Base-by-base conservation (phyloP, 2,888 invertebrate genomes). In the Sarcophaga variegata region DNA sequence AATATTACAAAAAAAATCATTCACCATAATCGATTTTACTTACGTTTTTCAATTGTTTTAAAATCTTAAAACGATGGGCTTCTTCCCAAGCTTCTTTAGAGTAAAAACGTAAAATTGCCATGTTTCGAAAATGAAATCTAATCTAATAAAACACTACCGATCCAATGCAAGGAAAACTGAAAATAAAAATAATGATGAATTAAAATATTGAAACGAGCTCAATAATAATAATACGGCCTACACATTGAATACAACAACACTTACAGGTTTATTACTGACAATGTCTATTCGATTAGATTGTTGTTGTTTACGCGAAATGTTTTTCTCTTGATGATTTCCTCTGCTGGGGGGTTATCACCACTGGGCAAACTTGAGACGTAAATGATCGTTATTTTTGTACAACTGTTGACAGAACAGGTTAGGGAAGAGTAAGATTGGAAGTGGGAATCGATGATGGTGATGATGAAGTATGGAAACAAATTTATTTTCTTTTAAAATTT, bases 21-120 rank as follows among this genome's bases (percentile, higher is more conserved):
- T n/a, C 8, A 62, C 4, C 10, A 10, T 20, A 20, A 62, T 1
- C 54, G 5, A 37, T 20, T 22, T 27, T 63, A 82, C 90, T 91
- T 54, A 94, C 93, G 47, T 89, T 81, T 90, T 94, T 94, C 85
- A 96, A 92, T 90, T 95, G 95, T 59, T 93, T 92, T 62, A 96
- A 92, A 85, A 95, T 94, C 91, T 95, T 95, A 82, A 93, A 93
- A 70, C 94, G 95, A 93, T 95, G 95, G 88, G 95, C 95, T 84
- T 93, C 93, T 91, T 90, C 89, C 83, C 88, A 90, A 17, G 90
- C 90, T 69, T 89, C 87, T 20, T 83, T 87, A 81, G 91, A 90
- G 54, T 85, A 92, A 86, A 89, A 90, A 47, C 92, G 89, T 78
- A 91, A 86, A 81, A 92, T 92, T 5, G 88, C 89, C 91, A 92